These are phyloP conservation scores for Echeneis naucrates DNA, from an alignment of 2,797 vertebrate genomes.

Conservation along the genomic window DNA sequence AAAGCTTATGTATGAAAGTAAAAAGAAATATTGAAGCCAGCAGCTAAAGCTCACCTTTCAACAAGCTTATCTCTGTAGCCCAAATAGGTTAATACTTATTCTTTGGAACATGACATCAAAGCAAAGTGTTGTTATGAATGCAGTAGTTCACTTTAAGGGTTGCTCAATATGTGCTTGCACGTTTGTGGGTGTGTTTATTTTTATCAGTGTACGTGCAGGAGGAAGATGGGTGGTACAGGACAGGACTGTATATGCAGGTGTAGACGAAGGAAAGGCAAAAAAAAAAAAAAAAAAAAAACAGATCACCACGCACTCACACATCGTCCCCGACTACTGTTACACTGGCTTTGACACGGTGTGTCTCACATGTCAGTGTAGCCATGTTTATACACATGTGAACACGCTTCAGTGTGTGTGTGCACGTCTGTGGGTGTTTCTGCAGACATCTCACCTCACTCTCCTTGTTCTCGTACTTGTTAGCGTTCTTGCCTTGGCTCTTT, in stretches of 20 bases:
- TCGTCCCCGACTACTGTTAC: conserved; percentile 36
- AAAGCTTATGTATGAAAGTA: not conserved
- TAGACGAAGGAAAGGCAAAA: conserved; percentile 6
- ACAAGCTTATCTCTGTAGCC: not conserved
- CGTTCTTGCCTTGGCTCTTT: conserved; percentile 97
- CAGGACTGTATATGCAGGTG: conserved; percentile 4
- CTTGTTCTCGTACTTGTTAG: conserved; percentile 92
- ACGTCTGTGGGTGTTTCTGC: not conserved
- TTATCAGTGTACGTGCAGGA: not conserved
- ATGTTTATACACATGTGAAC: not conserved
- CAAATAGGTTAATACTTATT: not conserved
- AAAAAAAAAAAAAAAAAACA: conserved; percentile 38
- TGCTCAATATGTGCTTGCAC: not conserved
- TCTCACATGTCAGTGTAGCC: conserved; percentile 43
- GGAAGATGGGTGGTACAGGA: not conserved
- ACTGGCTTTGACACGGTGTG: conserved; percentile 14
- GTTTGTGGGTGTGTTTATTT: not conserved
- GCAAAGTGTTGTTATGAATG: not conserved
- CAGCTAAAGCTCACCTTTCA: not conserved
- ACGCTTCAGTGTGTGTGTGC: not conserved
- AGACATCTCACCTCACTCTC: conserved; percentile 91
- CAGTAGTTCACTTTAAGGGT: not conserved
- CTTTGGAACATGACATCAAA: not conserved
- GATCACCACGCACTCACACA: conserved; percentile 26
- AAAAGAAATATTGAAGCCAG: not conserved